These are phyloP conservation scores for Sphenodon punctatus DNA, from an alignment of 2,797 vertebrate genomes.

Conservation along the genomic window DNA sequence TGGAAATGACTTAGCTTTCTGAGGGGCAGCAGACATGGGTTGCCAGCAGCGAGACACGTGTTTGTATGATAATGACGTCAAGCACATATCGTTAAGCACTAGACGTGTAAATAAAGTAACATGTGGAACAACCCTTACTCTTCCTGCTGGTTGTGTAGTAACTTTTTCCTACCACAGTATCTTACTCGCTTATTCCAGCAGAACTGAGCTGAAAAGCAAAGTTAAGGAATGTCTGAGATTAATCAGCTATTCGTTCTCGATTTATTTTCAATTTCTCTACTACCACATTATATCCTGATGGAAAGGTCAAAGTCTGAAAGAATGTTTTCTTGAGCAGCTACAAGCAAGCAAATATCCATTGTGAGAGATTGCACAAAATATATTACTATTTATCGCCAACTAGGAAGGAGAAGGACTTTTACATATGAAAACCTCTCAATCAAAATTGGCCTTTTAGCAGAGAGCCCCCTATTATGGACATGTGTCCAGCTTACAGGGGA, in stretches of 20 bases:
- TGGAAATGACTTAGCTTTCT: too few relatives aligned
- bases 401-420: slow-evolving; percentile 24
- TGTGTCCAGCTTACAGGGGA: neutral
- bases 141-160: too few relatives aligned
- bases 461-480: neutral
- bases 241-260: neutral
- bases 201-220: neutral
- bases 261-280: neutral
- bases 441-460: neutral
- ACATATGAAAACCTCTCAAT: neutral
- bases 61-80: too few relatives aligned
- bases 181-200: neutral
- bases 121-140: too few relatives aligned
- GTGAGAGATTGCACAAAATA: neutral
- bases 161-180: neutral
- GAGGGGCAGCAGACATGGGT: too few relatives aligned
- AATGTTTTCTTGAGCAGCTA: slow-evolving; percentile 28
- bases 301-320: slow-evolving; percentile 51
- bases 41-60: too few relatives aligned
- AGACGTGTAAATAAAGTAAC: too few relatives aligned
- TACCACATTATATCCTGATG: neutral
- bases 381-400: slow-evolving; percentile 23
- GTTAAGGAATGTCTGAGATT: slow-evolving; percentile 1
- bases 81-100: too few relatives aligned
- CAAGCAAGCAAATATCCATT: slow-evolving; percentile 36